Evolutionary conservation across 1,140 invertebrate species (phyloP).

Genomic region (Drosophila mayri): DNA sequence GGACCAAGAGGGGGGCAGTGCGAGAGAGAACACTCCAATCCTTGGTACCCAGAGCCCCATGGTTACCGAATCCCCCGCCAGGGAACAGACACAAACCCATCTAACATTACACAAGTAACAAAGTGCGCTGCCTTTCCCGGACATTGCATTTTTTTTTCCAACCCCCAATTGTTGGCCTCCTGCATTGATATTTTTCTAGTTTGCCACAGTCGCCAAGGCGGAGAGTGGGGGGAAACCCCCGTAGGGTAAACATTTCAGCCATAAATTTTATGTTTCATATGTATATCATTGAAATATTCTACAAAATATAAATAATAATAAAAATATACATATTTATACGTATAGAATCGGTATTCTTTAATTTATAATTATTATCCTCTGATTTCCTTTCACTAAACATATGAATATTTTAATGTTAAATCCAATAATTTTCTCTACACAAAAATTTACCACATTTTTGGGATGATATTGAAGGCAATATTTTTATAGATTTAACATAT

Average conservation of each 20-base stretch:
- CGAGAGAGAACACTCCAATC: not conserved
- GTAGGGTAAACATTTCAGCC: not conserved
- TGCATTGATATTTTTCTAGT: slow-evolving; percentile 74
- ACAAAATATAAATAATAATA: not conserved
- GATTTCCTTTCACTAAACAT: too few species aligned
- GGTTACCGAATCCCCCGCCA: slow-evolving; percentile 5
- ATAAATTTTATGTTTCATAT: not conserved
- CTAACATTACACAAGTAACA: slow-evolving; percentile 58
- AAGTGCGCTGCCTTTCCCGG: slow-evolving; percentile 7
- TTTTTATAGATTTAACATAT: too few species aligned
- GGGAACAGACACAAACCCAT: slow-evolving; percentile 27
- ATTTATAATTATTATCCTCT: too few species aligned
- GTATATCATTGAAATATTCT: not conserved
- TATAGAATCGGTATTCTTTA: too few species aligned
- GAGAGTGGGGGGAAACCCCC: not conserved
- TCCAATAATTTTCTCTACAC: too few species aligned
- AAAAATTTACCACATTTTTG: too few species aligned
- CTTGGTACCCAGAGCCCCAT: not conserved
- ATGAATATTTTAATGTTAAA: too few species aligned
- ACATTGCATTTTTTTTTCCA: slow-evolving; percentile 22
- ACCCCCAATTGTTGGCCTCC: slow-evolving; percentile 38
- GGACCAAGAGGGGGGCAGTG: not conserved
- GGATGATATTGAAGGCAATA: too few species aligned
- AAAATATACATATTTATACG: too few species aligned
- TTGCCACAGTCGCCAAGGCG: slow-evolving; percentile 22